A percentile compares a stretch with the other conserved stretches of the same genome.
Evolutionary conservation across 2,113 vertebrate genomes (phyloP).

Genomic region (Hucho hucho): DNA sequence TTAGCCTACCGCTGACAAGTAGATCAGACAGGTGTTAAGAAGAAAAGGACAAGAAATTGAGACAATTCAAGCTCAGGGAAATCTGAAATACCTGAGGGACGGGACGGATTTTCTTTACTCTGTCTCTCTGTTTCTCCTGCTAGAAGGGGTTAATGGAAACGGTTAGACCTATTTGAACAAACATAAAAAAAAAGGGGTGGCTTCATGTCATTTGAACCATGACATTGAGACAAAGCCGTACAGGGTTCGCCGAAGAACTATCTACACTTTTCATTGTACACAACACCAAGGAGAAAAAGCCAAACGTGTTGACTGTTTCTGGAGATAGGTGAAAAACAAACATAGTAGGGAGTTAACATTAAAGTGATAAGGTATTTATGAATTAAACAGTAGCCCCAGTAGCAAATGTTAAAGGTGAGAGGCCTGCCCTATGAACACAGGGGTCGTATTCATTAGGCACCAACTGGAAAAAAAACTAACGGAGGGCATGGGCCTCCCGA

Average conservation of each 20-base stretch:
- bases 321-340: background rate
- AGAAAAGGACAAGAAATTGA: slow-evolving; percentile 8
- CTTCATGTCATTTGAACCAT: slow-evolving; percentile 24
- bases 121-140: slow-evolving; percentile 89
- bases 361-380: background rate
- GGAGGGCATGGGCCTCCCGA: too few relatives aligned
- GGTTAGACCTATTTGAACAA: slow-evolving; percentile 32
- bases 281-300: background rate
- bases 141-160: slow-evolving; percentile 69
- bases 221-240: background rate
- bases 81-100: slow-evolving; percentile 86
- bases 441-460: too few relatives aligned
- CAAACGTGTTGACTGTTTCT: background rate
- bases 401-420: background rate
- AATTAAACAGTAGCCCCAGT: too few relatives aligned
- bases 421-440: background rate
- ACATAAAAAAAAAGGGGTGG: slow-evolving; percentile 32
- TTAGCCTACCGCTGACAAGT: too few relatives aligned
- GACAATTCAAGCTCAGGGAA: slow-evolving; percentile 26
- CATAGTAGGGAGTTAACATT: background rate
- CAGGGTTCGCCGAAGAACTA: background rate
- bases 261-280: background rate
- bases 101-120: slow-evolving; percentile 80
- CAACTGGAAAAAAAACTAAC: too few relatives aligned
- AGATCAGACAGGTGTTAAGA: slow-evolving; percentile 9